A percentile compares a stretch with the other conserved stretches of the same genome.
These are phyloP conservation scores for Craseonycteris thonglongyai DNA, from an alignment of 2,113 vertebrate species.

Conservation along the genomic window DNA sequence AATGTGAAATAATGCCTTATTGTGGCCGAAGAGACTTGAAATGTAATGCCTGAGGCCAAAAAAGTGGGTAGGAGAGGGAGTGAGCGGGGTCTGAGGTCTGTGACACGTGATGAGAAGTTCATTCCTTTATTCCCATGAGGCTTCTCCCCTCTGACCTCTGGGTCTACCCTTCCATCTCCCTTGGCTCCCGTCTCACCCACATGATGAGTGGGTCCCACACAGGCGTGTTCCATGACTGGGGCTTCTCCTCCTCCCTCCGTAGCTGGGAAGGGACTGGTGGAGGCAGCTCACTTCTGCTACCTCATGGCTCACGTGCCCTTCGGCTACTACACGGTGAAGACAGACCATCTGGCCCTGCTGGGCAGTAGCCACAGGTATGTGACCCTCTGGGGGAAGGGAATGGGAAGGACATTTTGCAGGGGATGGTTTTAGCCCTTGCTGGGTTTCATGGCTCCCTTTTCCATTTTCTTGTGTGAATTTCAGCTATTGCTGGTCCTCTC, in stretches of 20 bases:
- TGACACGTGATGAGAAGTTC: fast-evolving
- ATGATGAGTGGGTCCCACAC: fast-evolving
- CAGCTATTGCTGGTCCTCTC: not conserved
- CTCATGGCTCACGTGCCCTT: conserved; percentile 84
- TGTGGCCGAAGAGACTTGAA: not conserved
- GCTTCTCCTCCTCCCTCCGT: conserved; percentile 42
- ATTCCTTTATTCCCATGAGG: fast-evolving
- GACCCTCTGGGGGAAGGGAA: not conserved
- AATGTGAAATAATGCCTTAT: not conserved
- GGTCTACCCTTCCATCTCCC: fast-evolving
- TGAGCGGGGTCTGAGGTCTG: too few species aligned
- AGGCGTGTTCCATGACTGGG: not conserved
- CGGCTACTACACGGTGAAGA: conserved; percentile 81
- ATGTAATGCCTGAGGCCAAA: not conserved
- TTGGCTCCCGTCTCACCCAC: too few species aligned
- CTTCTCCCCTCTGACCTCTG: not conserved
- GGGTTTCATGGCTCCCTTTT: not conserved
- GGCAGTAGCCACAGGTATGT: conserved; percentile 88
- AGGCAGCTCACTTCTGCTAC: conserved; percentile 93
- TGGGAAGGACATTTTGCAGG: not conserved
- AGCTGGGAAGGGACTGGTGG: conserved; percentile 87
- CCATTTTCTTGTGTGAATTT: not conserved
- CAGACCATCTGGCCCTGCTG: conserved; percentile 85
- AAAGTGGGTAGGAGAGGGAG: not conserved
- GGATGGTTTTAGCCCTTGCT: not conserved